Evolutionary conservation across 2,113 vertebrate genomes (phyloP), one percentile per base, ranked within the genome.

Genomic region (Orthonyx spaldingii): DNA sequence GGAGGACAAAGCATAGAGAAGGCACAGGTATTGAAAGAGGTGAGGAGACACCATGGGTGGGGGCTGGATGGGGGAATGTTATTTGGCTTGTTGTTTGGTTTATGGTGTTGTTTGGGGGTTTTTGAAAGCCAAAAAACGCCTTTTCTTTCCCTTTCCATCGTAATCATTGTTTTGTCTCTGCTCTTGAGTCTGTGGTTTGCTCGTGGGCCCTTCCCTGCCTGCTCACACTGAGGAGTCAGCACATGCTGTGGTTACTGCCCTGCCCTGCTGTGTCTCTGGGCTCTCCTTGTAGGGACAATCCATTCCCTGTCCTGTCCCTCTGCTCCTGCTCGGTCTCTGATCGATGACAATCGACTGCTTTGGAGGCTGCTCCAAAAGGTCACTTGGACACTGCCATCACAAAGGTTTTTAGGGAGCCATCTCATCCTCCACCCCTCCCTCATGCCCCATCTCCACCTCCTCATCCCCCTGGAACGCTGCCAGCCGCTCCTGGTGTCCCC

Each of bases 331-430:
- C 19, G 1, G 7, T 24, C 65, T 2, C 37, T 74, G 9, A 27
- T 2, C 15, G 0, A 3, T 24, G 49, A 33, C 66, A 37, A 15
- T 11, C 3, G 0, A 14, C 52, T 27, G 22, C 69, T 59, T 41
- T 55, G 63, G 63, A 30, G 26, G 33, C 83, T 66, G 37, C 56
- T 63, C 26, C 53, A 33, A 14, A 44, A 64, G 35, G 14, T 35
- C 68, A 1, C 84, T 49, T 61, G 6, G 46, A 42, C 60, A 16
- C 4, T 23, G 10, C 13, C 72, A 4, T 14, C 46, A 12, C 4
- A 26, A 3, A 0, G 46, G 1, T 4, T 72, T 10, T 46, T 65
- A 30, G 23, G 13, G 19, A 44, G 61, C 65, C 47, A 2, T 16
- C 9, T 0, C 9, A 16, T 28, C 64, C 42, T 49, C 46, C 13